phyloP scores from a whole-genome alignment of 1,140 invertebrate species.

The Oppia nitens region DNA sequence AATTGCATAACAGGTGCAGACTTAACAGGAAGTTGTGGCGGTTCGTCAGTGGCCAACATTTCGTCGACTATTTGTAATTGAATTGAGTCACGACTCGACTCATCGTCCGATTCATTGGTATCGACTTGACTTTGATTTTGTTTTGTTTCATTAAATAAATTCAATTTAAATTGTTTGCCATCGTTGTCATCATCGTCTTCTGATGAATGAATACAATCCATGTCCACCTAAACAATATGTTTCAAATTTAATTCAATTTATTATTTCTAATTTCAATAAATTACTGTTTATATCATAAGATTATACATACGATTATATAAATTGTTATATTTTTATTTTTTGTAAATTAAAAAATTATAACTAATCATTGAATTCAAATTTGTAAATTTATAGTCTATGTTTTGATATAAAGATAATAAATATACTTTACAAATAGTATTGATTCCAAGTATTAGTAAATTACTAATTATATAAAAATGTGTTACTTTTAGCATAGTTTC shows the following conservation, averaged over 20 bases:
- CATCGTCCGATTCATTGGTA: neutral
- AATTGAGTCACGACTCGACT: neutral
- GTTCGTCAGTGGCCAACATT: neutral
- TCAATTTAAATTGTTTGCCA: neutral
- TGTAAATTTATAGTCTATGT: too few species aligned
- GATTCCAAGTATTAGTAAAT: too few species aligned
- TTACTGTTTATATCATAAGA: neutral
- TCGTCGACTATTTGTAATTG: neutral
- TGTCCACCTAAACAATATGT: neutral
- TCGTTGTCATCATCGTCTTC: neutral
- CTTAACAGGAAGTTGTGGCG: conserved; percentile 17
- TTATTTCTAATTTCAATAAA: neutral
- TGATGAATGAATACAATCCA: neutral
- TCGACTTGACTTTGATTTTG: neutral
- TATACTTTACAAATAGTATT: too few species aligned
- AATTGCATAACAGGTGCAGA: conserved; percentile 20
- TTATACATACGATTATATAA: too few species aligned
- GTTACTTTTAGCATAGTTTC: too few species aligned
- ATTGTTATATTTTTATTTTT: too few species aligned
- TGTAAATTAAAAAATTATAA: too few species aligned
- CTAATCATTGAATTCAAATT: too few species aligned
- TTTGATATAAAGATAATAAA: too few species aligned
- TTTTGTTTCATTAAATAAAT: neutral
- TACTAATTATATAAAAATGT: too few species aligned
- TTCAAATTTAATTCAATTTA: neutral